Evolutionary conservation across 2,888 invertebrate genomes (phyloP), one percentile per base, ranked within the genome.

Genomic region (Apoda limacodes): DNA sequence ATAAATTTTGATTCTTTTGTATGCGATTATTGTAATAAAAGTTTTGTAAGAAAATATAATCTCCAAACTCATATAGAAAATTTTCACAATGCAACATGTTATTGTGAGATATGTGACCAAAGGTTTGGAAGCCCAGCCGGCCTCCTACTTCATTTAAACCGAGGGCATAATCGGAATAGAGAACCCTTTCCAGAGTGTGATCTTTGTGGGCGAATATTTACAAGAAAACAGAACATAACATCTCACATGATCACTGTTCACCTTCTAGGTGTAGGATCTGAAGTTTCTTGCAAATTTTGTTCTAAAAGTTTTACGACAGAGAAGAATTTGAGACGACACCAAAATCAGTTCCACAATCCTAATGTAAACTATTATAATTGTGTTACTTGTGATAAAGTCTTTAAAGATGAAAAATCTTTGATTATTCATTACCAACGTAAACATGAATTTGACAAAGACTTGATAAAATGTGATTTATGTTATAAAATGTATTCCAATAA

Each of bases 171-270:
- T 21, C 46, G 56, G 1, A 50, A 51, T 10, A 45, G 48, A 0
- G 58, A 69, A 25, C 51, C 65, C 0, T 59, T 52, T 5, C 75
- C 76, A 0, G 74, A 76, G 40, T 76, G 75, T 13, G 74, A 75
- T 13, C 20, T 69, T 0, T 76, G 75, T 13, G 74, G 75, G 0
- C 41, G 69, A 5, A 60, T 69, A 0, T 75, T 75, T 20, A 64
- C 65, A 0, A 53, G 75, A 30, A 74, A 69, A 45, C 70, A 71
- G 22, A 75, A 71, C n/a, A 62, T 75, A 0, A 53, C 51, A 1
- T 67, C 71, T 0, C 75, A 76, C 12, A 75, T 76, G 71, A 55
- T 64, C 0, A 69, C 69, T 0, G 63, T 67, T 0, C 75, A 75
- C 37, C 35, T 69, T 1, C 66, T 63, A 46, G 60, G 62, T 0